Conservation (phyloP, 2,888 invertebrate genomes). For the Chloroclysta siterata region DNA sequence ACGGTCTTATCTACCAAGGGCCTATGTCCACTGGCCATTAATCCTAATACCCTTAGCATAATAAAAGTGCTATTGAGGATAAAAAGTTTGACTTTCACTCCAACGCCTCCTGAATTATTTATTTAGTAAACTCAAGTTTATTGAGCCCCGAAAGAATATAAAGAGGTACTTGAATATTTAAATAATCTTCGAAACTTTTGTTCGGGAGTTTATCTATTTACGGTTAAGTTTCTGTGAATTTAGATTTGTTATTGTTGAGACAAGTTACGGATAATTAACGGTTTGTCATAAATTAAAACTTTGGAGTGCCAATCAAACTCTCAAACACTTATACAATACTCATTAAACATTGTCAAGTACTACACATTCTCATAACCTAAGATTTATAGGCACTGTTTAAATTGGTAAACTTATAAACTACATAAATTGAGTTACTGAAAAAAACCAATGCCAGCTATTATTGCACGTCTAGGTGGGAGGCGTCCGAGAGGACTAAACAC, state of each 20-base stretch:
- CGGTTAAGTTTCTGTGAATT: constrained; percentile 11
- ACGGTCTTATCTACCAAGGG: constrained; percentile 35
- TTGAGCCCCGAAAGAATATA: constrained; percentile 51
- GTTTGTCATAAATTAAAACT: constrained; percentile 8
- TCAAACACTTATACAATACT: not conserved
- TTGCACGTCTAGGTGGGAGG: too few species aligned
- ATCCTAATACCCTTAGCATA: constrained; percentile 56
- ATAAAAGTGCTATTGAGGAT: constrained; percentile 60
- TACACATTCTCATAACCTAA: too few species aligned
- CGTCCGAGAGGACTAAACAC: too few species aligned
- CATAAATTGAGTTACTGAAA: too few species aligned
- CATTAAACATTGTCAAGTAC: too few species aligned
- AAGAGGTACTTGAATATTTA: constrained; percentile 59
- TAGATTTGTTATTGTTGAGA: constrained; percentile 24
- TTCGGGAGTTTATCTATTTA: constrained; percentile 26
- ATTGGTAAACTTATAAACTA: too few species aligned
- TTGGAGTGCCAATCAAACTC: not conserved
- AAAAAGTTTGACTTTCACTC: constrained; percentile 63
- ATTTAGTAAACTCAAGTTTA: constrained; percentile 62
- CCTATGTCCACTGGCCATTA: constrained; percentile 49
- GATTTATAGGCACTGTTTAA: too few species aligned
- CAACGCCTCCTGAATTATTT: constrained; percentile 69
- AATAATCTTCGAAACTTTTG: constrained; percentile 39
- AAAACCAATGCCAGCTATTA: too few species aligned
- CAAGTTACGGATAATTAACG: constrained; percentile 11